A percentile compares a stretch with the other conserved stretches of the same genome.
These are phyloP conservation scores for Rhamnusium bicolor DNA, from an alignment of 2,888 invertebrate genomes.

Conservation along the genomic window DNA sequence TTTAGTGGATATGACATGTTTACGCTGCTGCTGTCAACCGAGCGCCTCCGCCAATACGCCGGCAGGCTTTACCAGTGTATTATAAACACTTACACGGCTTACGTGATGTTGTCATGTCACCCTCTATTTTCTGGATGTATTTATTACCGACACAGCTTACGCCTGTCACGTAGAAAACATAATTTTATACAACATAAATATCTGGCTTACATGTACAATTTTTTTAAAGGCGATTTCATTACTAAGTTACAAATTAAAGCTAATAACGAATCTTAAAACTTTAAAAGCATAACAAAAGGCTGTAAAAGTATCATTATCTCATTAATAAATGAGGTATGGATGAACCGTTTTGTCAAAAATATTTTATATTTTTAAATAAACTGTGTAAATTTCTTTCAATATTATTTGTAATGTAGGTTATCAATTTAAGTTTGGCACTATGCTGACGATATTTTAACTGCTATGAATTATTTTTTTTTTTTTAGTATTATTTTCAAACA, in stretches of 20 bases:
- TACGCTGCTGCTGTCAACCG: slow-evolving; percentile 11
- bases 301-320: too few species aligned
- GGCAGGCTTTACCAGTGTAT: slow-evolving; percentile 14
- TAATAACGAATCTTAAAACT: not conserved
- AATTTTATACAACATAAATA: slow-evolving; percentile 7
- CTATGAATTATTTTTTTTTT: too few species aligned
- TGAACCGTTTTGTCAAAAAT: too few species aligned
- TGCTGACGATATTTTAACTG: too few species aligned
- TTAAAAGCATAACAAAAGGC: too few species aligned
- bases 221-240: not conserved
- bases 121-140: slow-evolving; percentile 26
- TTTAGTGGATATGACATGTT: slow-evolving; percentile 19
- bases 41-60: slow-evolving; percentile 21
- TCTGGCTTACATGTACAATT: not conserved
- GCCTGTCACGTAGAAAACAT: slow-evolving; percentile 12
- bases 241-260: not conserved
- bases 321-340: too few species aligned
- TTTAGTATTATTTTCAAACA: too few species aligned
- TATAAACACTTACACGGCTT: slow-evolving; percentile 31
- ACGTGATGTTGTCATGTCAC: slow-evolving; percentile 29
- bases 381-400: too few species aligned
- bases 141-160: slow-evolving; percentile 33
- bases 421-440: too few species aligned
- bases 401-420: too few species aligned
- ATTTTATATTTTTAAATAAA: too few species aligned